Percentiles rank a stretch among this genome's conserved stretches.
These are phyloP conservation scores for Xenopus tropicalis DNA, from an alignment of 2,113 vertebrate species.

Conservation along the genomic window UCB_Xtro_10.0 CM004446.2:84632501-84633000, in stretches of 20 bases:
- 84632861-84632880: too few species aligned
- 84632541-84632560: too few species aligned
- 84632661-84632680: constrained; percentile 95
- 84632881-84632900: too few species aligned
- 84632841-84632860: too few species aligned
- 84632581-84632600: neutral
- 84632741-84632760: constrained; percentile 97
- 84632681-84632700: constrained; percentile 95
- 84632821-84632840: neutral
- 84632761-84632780: constrained; percentile 65
- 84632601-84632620: constrained; percentile 98
- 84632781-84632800: neutral
- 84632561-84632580: too few species aligned
- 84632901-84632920: too few species aligned
- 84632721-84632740: constrained; percentile 95
- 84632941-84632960: too few species aligned
- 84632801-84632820: neutral
- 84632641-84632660: constrained; percentile 94
- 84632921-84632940: too few species aligned
- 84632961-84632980: too few species aligned
- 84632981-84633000: too few species aligned
- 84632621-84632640: constrained; percentile 97
- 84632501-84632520: too few species aligned
- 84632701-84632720: constrained; percentile 86
- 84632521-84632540: too few species aligned